A percentile compares a stretch with the other conserved stretches of the same genome.
Conservation (phyloP, 2,113 vertebrate species). For the Rhegmatorhina hoffmannsi region DNA sequence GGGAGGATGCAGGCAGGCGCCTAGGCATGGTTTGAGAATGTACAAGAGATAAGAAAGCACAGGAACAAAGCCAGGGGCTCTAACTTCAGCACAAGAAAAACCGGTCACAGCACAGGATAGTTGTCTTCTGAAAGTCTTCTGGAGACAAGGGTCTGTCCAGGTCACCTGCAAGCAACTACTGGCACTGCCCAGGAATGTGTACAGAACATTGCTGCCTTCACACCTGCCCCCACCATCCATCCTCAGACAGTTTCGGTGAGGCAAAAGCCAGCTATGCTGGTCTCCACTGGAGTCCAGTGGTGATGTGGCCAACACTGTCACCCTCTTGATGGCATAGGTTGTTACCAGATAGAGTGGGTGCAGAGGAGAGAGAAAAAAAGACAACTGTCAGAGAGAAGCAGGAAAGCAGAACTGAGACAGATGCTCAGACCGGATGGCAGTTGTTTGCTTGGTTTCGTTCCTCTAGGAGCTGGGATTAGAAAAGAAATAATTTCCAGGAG, state of each 20-base stretch:
- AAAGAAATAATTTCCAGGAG: neutral
- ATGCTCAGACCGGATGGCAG: neutral
- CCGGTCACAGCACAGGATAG: neutral
- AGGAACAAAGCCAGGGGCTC: neutral
- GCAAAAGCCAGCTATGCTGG: neutral
- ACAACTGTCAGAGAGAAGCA: neutral
- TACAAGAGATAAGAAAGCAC: constrained; percentile 6
- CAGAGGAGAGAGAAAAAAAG: neutral
- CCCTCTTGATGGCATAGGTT: neutral
- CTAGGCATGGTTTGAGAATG: neutral
- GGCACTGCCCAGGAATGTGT: neutral
- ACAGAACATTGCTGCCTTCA: neutral
- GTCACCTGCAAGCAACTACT: neutral
- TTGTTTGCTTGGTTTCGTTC: neutral
- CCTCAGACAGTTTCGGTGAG: neutral
- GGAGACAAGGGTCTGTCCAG: neutral
- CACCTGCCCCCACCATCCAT: neutral
- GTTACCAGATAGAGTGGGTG: neutral
- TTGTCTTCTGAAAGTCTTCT: constrained; percentile 15
- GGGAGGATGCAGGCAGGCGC: neutral
- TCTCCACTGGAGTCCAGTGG: neutral
- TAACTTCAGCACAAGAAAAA: constrained; percentile 23
- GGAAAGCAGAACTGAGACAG: neutral
- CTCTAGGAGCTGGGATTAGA: neutral
- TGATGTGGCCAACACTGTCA: neutral